Conservation (phyloP, 2,797 vertebrate genomes). For the Ptychadena robeensis region DNA sequence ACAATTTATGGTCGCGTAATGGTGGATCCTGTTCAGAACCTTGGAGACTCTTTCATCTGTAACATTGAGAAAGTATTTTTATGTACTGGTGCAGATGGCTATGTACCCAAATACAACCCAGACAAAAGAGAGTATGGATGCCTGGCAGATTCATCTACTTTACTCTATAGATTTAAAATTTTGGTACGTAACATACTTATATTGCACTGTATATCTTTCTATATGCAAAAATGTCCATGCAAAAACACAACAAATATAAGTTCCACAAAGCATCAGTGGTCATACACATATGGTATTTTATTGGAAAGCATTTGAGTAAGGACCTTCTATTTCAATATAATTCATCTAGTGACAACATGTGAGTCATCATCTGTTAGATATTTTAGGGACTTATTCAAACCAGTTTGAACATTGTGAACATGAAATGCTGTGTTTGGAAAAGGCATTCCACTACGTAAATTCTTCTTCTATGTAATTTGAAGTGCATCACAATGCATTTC, state of each 20-base stretch:
- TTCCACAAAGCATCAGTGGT: background rate
- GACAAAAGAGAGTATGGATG: slow-evolving; percentile 78
- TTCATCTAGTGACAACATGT: too few relatives aligned
- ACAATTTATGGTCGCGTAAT: slow-evolving; percentile 78
- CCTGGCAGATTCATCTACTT: slow-evolving; percentile 77
- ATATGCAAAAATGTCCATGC: background rate
- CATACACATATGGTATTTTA: too few relatives aligned
- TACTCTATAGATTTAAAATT: slow-evolving; percentile 82
- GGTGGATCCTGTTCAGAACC: slow-evolving; percentile 84
- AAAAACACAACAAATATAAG: background rate
- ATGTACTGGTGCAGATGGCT: slow-evolving; percentile 80
- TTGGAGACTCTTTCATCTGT: slow-evolving; percentile 82
- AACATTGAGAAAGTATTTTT: slow-evolving; percentile 84
- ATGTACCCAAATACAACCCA: slow-evolving; percentile 82
- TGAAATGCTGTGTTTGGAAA: too few relatives aligned
- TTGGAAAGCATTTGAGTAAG: too few relatives aligned
- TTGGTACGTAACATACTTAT: slow-evolving; percentile 69
- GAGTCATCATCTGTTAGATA: too few relatives aligned
- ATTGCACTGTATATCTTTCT: background rate
- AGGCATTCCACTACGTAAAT: too few relatives aligned
- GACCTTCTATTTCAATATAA: background rate
- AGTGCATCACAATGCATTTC: too few relatives aligned
- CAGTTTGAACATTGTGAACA: background rate
- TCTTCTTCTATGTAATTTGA: too few relatives aligned
- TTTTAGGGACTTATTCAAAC: background rate